Conservation (phyloP, 2,113 vertebrate species). For the Thinocorus orbignyianus region DNA sequence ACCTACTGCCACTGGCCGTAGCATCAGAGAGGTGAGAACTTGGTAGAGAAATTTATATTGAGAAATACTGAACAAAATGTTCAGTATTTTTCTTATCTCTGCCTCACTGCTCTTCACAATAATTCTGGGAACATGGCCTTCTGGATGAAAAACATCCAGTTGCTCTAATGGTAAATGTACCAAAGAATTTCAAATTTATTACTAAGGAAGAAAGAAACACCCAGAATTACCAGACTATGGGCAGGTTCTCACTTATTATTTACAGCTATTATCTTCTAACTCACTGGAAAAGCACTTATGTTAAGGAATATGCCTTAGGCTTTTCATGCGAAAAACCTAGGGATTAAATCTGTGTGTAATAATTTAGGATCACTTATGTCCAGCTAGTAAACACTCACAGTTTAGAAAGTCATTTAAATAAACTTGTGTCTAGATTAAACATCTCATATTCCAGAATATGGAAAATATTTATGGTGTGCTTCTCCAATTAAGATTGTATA, state of each 20-base stretch:
- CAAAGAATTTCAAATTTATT: not conserved
- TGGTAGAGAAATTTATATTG: not conserved
- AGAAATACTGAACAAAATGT: not conserved
- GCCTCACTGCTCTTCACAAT: not conserved
- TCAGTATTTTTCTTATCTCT: not conserved
- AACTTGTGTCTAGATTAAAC: not conserved
- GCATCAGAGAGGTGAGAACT: not conserved
- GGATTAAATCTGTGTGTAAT: not conserved
- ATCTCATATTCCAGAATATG: not conserved
- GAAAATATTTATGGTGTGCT: not conserved
- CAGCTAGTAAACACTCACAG: not conserved
- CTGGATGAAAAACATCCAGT: not conserved
- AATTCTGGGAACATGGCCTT: not conserved
- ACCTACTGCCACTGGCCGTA: not conserved
- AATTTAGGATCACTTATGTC: not conserved
- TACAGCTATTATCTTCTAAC: not conserved
- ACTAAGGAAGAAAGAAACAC: not conserved
- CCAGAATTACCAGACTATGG: not conserved
- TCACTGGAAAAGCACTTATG: not conserved
- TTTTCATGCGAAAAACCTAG: not conserved
- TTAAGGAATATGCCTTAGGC: not conserved
- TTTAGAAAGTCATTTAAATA: not conserved
- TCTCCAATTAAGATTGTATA: not conserved
- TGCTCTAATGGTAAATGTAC: not conserved
- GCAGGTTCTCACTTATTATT: not conserved